phyloP scores from a whole-genome alignment of 1,140 invertebrate species.

The Microplitis demolitor region DNA sequence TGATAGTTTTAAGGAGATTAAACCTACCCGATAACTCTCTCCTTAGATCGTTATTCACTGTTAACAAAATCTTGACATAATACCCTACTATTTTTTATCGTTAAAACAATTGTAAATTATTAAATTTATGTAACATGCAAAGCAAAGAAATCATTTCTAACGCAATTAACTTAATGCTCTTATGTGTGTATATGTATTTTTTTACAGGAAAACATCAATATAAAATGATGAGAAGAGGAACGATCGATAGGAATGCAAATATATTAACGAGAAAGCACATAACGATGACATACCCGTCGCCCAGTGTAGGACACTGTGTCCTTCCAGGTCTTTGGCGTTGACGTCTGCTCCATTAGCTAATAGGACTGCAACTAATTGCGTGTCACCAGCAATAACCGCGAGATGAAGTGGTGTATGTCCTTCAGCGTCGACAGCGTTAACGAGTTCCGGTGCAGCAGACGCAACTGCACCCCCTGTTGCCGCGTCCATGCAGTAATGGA shows the following conservation, averaged over 20 bases:
- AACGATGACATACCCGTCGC: constrained; percentile 76
- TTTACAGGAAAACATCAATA: too few species aligned
- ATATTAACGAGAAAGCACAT: background rate
- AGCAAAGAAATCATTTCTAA: background rate
- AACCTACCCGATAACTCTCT: background rate
- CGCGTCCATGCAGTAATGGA: constrained; percentile 91
- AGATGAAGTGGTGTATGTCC: constrained; percentile 93
- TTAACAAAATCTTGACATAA: background rate
- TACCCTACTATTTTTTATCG: background rate
- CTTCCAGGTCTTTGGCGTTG: constrained; percentile 87
- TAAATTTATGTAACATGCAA: background rate
- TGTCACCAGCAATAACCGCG: constrained; percentile 89
- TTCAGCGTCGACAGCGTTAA: constrained; percentile 85
- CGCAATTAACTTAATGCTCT: too few species aligned
- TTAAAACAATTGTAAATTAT: background rate
- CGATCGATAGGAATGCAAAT: background rate
- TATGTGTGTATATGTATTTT: too few species aligned
- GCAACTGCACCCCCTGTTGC: constrained; percentile 74
- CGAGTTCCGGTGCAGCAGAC: constrained; percentile 76
- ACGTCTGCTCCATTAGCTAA: constrained; percentile 84
- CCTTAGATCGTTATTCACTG: constrained; percentile 26
- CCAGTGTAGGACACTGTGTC: constrained; percentile 97
- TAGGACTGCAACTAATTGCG: constrained; percentile 79
- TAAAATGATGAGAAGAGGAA: too few species aligned
- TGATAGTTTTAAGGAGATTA: constrained; percentile 20